phyloP scores from a whole-genome alignment of 2,888 invertebrate genomes.

The Cephus rjabovi region DNA sequence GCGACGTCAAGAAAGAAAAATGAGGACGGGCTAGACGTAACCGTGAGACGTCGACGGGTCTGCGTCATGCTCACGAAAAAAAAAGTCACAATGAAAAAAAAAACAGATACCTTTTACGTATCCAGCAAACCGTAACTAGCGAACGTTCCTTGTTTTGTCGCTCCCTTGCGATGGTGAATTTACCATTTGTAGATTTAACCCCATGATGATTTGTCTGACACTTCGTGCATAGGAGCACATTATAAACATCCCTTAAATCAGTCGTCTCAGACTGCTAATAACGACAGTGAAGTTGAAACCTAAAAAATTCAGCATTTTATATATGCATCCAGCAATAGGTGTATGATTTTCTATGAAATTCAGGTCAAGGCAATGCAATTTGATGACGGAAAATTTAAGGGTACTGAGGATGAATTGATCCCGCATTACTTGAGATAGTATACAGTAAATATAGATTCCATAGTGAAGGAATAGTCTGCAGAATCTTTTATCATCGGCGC shows the following conservation, averaged over 20 bases:
- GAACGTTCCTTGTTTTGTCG: neutral
- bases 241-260: too few species aligned
- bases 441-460: neutral
- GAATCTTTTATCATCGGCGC: neutral
- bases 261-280: too few species aligned
- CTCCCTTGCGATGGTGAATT: neutral
- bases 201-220: neutral
- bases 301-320: too few species aligned
- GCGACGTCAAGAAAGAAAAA: neutral
- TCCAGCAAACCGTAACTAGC: neutral
- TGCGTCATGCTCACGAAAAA: neutral
- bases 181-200: neutral
- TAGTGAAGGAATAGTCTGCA: neutral
- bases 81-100: neutral
- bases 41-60: neutral
- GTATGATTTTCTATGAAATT: too few species aligned
- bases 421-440: neutral
- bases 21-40: neutral
- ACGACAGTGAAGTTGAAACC: too few species aligned
- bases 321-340: too few species aligned
- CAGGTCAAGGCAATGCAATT: too few species aligned
- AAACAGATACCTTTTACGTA: neutral
- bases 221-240: too few species aligned
- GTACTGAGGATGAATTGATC: neutral
- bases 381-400: too few species aligned